Base-by-base conservation (phyloP, 2,113 vertebrate genomes). In the Sciurus niger region DNA sequence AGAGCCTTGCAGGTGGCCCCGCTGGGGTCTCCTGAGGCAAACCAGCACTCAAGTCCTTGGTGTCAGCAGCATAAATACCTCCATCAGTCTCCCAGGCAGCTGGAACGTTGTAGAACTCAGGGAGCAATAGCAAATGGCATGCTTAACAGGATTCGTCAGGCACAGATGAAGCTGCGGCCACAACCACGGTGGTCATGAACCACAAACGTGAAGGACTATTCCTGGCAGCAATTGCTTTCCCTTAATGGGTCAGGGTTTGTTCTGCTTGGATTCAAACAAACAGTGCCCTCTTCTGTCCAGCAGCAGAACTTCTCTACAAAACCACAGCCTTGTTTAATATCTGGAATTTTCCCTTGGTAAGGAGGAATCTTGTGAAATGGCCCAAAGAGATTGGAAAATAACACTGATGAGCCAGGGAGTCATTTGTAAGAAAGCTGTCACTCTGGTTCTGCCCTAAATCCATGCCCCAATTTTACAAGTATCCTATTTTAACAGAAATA, bases 271-370 rank as follows among this genome's bases (percentile, higher is more conserved):
- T 34, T 60, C 79, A 72, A 95, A 63, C 77, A 89, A 94, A 83
- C 65, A 97, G 94, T 51, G 97, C 98, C 96, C 96, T 97, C 97
- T 97, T 43, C 93, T 96, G 98, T 28, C 86, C 84, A 70, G 24
- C 28, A 53, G 65, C 14, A 30, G 91, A 94, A 96, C 89, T 96
- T 91, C 65, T 80, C 37, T 16, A 13, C 24, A 40, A 51, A 67
- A 83, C 34, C 2, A 80, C 17, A 67, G 74, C 55, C 37, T 20
- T n/a, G 6, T 13, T 37, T 48, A 51, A 9, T 40, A 72, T 25
- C 34, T 55, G 37, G 51, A 83, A 16, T n/a, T 6, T 65, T 55
- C 43, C 6, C 63, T 51, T 18, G 22, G 8, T 93, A 25, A 82
- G 18, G 48, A 43, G 30, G 28, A 9, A 2, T 58, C 63, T 86